These are phyloP conservation scores for Pachyrhynchus sulphureomaculatus DNA, from an alignment of 1,140 invertebrate species.

Conservation along the genomic window DNA sequence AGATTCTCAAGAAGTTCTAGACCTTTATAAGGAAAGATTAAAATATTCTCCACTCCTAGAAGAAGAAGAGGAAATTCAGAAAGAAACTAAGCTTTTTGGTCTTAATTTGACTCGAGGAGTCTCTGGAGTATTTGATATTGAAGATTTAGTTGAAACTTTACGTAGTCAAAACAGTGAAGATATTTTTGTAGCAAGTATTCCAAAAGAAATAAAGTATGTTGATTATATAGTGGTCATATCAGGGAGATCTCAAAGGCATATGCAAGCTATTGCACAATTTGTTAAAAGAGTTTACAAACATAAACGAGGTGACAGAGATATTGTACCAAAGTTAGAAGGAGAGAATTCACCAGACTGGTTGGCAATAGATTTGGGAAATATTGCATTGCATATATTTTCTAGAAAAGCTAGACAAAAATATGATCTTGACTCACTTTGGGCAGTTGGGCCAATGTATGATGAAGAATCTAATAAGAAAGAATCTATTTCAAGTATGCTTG, in stretches of 20 bases:
- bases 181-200: constrained; percentile 79
- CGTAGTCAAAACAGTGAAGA: constrained; percentile 75
- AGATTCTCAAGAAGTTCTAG: constrained; percentile 38
- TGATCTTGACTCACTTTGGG: constrained; percentile 90
- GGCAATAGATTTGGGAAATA: constrained; percentile 90
- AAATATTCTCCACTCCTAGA: constrained; percentile 33
- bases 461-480: constrained; percentile 62
- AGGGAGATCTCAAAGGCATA: constrained; percentile 44
- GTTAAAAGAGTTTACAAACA: constrained; percentile 78
- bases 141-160: constrained; percentile 79
- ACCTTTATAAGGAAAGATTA: constrained; percentile 42
- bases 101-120: constrained; percentile 24
- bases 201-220: constrained; percentile 69
- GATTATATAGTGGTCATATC: constrained; percentile 45
- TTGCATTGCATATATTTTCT: constrained; percentile 86
- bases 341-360: constrained; percentile 77
- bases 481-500: constrained; percentile 59
- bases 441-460: constrained; percentile 80
- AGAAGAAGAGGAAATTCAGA: constrained; percentile 31
- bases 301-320: constrained; percentile 66
- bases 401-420: constrained; percentile 67
- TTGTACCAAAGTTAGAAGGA: constrained; percentile 76
- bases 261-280: constrained; percentile 72
- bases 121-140: constrained; percentile 56
- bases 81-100: constrained; percentile 30